A percentile compares a stretch with the other conserved stretches of the same genome.
Conservation (phyloP, 2,113 vertebrate species). For the Aphyosemion australe region DNA sequence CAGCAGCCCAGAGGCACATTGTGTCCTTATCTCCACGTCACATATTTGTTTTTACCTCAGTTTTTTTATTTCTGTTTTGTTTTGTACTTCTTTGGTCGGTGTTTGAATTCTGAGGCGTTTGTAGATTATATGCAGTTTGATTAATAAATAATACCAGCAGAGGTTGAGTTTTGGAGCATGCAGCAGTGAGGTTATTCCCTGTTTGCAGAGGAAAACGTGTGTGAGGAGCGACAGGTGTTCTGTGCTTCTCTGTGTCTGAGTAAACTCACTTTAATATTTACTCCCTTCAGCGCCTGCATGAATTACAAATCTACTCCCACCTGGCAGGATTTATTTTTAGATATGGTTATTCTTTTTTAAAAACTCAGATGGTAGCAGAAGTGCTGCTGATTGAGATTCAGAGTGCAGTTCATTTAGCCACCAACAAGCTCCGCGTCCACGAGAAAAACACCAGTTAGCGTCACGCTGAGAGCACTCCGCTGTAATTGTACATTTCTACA, state of each 20-base stretch:
- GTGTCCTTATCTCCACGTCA: background rate
- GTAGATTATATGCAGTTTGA: background rate
- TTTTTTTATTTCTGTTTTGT: background rate
- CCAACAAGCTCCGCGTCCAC: slow-evolving; percentile 4
- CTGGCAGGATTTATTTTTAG: slow-evolving; percentile 24
- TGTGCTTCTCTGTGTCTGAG: background rate
- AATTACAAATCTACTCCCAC: slow-evolving; percentile 22
- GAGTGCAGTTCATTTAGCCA: slow-evolving; percentile 4
- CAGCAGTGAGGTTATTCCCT: background rate
- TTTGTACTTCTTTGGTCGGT: background rate
- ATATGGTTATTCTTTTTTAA: slow-evolving; percentile 10
- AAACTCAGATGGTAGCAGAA: slow-evolving; percentile 1
- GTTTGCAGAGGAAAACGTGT: slow-evolving; percentile 6
- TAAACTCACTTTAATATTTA: slow-evolving; percentile 11
- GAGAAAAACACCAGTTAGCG: slow-evolving; percentile 4
- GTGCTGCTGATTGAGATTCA: background rate
- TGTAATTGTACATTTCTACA: background rate
- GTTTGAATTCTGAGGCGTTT: background rate
- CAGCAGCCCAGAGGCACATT: background rate
- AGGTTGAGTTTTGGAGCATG: background rate
- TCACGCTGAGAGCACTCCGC: background rate
- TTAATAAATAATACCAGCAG: background rate
- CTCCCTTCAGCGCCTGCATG: background rate
- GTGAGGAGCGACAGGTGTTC: background rate
- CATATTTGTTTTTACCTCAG: background rate